phyloP scores from a whole-genome alignment of 2,113 vertebrate species.

The Neolamprologus longior region DNA sequence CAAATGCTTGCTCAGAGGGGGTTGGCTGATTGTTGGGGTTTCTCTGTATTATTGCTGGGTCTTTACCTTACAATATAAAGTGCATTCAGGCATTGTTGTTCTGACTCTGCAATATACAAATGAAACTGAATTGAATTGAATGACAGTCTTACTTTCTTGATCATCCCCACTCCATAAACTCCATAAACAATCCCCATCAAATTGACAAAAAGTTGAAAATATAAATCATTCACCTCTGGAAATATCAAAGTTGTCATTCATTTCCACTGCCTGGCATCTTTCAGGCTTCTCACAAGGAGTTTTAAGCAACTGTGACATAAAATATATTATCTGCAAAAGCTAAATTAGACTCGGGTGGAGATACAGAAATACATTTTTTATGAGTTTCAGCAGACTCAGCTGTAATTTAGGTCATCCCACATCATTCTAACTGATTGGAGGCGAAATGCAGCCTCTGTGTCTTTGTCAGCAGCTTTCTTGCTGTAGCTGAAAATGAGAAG shows the following conservation, averaged over 20 bases:
- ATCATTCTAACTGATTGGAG: not conserved
- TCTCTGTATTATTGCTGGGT: not conserved
- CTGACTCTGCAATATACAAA: not conserved
- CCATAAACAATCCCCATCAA: not conserved
- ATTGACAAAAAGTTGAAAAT: not conserved
- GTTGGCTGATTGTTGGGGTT: not conserved
- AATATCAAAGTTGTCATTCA: not conserved
- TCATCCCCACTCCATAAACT: not conserved
- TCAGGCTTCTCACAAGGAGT: not conserved
- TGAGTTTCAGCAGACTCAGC: not conserved
- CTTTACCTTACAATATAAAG: not conserved
- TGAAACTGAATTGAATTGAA: not conserved
- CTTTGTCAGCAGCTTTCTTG: conserved; percentile 17
- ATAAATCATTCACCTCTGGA: not conserved
- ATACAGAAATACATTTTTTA: not conserved
- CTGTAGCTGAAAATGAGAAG: not conserved
- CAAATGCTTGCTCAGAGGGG: not conserved
- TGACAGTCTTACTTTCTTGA: not conserved
- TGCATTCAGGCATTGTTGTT: not conserved
- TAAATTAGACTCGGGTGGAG: not conserved
- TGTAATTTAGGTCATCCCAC: not conserved
- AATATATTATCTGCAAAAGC: not conserved
- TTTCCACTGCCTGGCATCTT: not conserved
- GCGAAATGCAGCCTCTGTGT: not conserved
- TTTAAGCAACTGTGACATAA: not conserved